Percentiles rank a stretch among this genome's conserved stretches.
Evolutionary conservation across 2,797 vertebrate species (phyloP).

Genomic region (Uromys caudimaculatus): DNA sequence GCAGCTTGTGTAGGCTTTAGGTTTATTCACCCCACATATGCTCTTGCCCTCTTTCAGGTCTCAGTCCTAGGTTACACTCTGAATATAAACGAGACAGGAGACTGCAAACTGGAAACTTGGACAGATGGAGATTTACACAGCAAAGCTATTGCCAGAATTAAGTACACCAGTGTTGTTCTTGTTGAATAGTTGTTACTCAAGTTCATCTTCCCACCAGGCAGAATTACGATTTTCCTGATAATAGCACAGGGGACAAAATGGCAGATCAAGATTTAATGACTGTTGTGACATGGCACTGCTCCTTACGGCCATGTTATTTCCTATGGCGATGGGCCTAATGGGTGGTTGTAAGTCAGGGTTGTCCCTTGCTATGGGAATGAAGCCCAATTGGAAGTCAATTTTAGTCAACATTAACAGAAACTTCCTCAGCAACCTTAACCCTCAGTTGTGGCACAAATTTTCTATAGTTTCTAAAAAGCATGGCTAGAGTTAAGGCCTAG

Average conservation of each 20-base stretch:
- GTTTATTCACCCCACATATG: background rate
- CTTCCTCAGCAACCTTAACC: background rate
- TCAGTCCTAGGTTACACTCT: background rate
- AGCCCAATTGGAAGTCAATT: background rate
- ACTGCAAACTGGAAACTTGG: background rate
- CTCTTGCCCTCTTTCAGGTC: background rate
- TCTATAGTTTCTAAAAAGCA: background rate
- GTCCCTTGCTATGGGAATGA: background rate
- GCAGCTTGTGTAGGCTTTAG: background rate
- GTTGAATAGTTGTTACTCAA: background rate
- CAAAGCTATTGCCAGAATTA: background rate
- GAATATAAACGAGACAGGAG: background rate
- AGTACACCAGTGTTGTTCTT: background rate
- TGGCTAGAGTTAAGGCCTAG: background rate
- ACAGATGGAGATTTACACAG: background rate
- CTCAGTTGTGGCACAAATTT: background rate
- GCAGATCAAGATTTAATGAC: background rate
- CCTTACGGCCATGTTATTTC: background rate
- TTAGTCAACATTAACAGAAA: background rate
- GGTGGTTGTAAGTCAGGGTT: background rate
- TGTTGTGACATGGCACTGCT: background rate
- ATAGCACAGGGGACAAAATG: background rate
- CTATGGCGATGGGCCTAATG: background rate
- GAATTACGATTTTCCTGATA: background rate
- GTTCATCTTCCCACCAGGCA: background rate